Percentiles rank a stretch among this genome's conserved stretches.
phyloP scores from a whole-genome alignment of 2,888 invertebrate genomes.

The Campoplex nolae region DNA sequence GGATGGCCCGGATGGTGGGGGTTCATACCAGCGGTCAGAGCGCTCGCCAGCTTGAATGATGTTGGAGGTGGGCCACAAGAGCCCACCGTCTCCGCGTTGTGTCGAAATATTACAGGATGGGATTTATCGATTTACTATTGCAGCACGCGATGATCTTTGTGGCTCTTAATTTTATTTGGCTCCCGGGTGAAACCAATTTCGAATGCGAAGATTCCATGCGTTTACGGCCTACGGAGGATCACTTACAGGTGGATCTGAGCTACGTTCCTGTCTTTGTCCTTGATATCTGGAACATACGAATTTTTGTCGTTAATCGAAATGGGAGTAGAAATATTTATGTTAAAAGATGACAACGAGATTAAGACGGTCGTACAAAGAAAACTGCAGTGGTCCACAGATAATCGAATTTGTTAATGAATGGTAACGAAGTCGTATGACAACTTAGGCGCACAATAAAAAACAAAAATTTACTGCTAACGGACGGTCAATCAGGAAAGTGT shows the following conservation, averaged over 20 bases:
- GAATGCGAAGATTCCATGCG: constrained; percentile 47
- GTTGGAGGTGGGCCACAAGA: constrained; percentile 84
- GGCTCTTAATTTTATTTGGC: neutral
- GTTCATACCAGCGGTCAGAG: constrained; percentile 94
- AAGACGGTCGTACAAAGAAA: too few relatives aligned
- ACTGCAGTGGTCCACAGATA: too few relatives aligned
- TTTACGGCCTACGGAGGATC: constrained; percentile 53
- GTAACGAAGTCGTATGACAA: too few relatives aligned
- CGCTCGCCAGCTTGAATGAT: constrained; percentile 94
- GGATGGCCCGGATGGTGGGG: constrained; percentile 90
- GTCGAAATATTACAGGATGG: constrained; percentile 72
- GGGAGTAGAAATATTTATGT: neutral
- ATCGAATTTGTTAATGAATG: too few relatives aligned
- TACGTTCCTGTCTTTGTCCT: constrained; percentile 74
- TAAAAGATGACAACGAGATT: neutral
- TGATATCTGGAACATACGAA: constrained; percentile 77
- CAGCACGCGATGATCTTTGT: neutral
- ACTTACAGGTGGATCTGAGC: constrained; percentile 74
- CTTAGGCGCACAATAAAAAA: too few relatives aligned
- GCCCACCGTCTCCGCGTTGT: constrained; percentile 82
- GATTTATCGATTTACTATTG: constrained; percentile 14
- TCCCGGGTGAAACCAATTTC: neutral
- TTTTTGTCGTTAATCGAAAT: neutral
- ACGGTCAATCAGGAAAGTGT: too few relatives aligned
- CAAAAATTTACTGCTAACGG: too few relatives aligned